Conservation (phyloP, 2,888 invertebrate genomes). For the Pristionchus arcanus region DNA sequence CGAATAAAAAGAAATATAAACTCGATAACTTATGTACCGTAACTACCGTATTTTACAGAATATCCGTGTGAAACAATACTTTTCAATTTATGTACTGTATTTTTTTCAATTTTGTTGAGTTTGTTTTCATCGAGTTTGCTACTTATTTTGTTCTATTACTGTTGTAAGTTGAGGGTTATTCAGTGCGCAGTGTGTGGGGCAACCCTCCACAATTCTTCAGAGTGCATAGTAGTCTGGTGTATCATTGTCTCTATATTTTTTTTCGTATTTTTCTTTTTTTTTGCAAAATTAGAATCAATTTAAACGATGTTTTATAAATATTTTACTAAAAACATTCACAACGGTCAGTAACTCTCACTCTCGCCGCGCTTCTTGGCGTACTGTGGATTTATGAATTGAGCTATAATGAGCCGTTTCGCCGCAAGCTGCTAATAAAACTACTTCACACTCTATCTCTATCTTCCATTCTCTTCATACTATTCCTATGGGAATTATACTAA, state of each 20-base stretch:
- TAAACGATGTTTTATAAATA: neutral
- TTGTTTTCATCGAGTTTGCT: neutral
- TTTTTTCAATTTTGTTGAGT: neutral
- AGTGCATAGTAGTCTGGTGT: neutral
- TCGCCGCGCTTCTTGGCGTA: slow-evolving; percentile 14
- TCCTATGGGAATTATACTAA: neutral
- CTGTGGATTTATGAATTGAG: slow-evolving; percentile 50
- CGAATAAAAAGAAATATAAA: neutral
- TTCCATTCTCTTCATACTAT: neutral
- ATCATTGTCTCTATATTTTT: neutral
- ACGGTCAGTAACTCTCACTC: neutral
- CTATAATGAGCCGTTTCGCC: slow-evolving; percentile 46
- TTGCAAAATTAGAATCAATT: neutral
- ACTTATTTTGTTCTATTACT: neutral
- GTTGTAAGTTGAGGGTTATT: neutral
- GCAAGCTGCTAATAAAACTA: slow-evolving; percentile 34
- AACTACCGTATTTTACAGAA: neutral
- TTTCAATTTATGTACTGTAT: neutral
- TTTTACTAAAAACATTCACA: neutral
- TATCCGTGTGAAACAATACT: neutral
- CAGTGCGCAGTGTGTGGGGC: neutral
- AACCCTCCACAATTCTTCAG: neutral
- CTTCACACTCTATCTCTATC: slow-evolving; percentile 22
- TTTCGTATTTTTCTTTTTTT: neutral
- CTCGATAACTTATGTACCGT: neutral